Evolutionary conservation across 2,888 invertebrate genomes (phyloP), one percentile per base, ranked within the genome.

Genomic region (Cordilura impudica): DNA sequence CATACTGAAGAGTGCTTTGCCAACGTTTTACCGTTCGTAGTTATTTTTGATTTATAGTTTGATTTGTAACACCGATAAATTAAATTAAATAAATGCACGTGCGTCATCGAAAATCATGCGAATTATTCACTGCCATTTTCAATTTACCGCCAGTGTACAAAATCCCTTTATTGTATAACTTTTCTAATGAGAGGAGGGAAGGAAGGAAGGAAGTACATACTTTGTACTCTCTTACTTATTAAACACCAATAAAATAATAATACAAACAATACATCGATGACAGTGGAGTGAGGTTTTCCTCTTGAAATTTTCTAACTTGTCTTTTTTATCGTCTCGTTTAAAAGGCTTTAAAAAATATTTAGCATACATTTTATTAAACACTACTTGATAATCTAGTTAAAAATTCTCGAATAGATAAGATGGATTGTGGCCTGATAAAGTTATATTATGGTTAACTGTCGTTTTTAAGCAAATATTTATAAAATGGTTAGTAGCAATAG

Each of bases 91-190:
- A n/a, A n/a, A n/a, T n/a, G n/a, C n/a, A n/a, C n/a, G n/a, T n/a
- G n/a, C n/a, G n/a, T n/a, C n/a, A n/a, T n/a, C n/a, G n/a, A n/a
- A n/a, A n/a, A n/a, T n/a, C n/a, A n/a, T n/a, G n/a, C n/a, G n/a
- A n/a, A n/a, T n/a, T n/a, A n/a, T n/a, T n/a, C n/a, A n/a, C n/a
- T n/a, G n/a, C 56, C 56, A 31, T 61, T 69, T 35, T 18, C 8
- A 67, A 47, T 29, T 54, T 4, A 0, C 16, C 23, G 14, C 29
- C 5, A 23, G 61, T 19, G 43, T 78, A 81, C 70, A 47, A 79
- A 74, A 58, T 82, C 72, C 83, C 81, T 83, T 83, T 83, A 81
- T 82, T 83, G 81, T 67, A 60, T 65, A 84, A 86, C 84, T 86
- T 85, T 70, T 83, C 82, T 85, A 85, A 85, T 83, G 82, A 85